Evolutionary conservation across 2,888 invertebrate species (phyloP).

Genomic region (Achlya flavicornis): DNA sequence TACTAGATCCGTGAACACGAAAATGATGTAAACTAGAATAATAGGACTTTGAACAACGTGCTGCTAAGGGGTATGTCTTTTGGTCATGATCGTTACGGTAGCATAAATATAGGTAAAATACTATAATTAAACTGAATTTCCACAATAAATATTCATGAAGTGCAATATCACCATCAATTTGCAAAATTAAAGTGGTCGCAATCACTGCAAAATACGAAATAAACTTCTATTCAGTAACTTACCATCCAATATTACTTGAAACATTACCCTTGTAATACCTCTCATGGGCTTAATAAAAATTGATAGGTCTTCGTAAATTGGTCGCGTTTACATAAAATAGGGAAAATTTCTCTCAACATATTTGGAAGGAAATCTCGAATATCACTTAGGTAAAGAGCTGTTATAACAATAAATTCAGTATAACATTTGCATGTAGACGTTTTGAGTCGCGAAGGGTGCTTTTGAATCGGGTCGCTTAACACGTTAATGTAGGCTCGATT

Average conservation of each 20-base stretch:
- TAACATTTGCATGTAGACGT: constrained; percentile 74
- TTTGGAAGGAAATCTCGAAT: constrained; percentile 71
- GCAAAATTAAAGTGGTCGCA: constrained; percentile 54
- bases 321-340: constrained; percentile 48
- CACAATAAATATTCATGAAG: constrained; percentile 40
- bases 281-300: constrained; percentile 23
- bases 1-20: too few relatives aligned
- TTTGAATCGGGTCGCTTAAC: constrained; percentile 69
- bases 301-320: constrained; percentile 38
- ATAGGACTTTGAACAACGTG: too few relatives aligned
- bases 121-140: constrained; percentile 16
- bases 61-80: too few relatives aligned
- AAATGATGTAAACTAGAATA: too few relatives aligned
- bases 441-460: constrained; percentile 60
- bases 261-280: constrained; percentile 22
- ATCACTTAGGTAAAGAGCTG: constrained; percentile 76
- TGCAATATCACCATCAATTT: constrained; percentile 55
- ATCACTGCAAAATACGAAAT: constrained; percentile 61
- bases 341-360: constrained; percentile 63
- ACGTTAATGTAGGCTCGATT: constrained; percentile 55
- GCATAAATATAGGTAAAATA: neutral
- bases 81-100: neutral
- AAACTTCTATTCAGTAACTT: constrained; percentile 53
- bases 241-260: constrained; percentile 40
- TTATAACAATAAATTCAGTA: constrained; percentile 79